Percentiles rank a stretch among this genome's conserved stretches.
Conservation (phyloP, 2,113 vertebrate genomes). For the Gymnarchus niloticus region DNA sequence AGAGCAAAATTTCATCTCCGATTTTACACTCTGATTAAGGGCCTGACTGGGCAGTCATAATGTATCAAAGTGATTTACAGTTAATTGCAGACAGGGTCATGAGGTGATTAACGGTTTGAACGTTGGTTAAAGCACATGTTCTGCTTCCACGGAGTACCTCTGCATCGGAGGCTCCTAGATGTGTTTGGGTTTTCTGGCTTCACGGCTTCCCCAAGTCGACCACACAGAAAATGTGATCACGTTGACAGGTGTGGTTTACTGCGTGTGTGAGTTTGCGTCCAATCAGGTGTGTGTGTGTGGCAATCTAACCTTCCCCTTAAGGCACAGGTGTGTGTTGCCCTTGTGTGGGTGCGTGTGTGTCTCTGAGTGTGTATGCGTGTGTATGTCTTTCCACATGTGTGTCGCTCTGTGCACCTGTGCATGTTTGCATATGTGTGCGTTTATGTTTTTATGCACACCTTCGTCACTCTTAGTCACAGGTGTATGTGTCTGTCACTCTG, state of each 20-base stretch:
- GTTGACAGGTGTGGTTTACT: background rate
- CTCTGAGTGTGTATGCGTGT: background rate
- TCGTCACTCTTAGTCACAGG: background rate
- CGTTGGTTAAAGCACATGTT: background rate
- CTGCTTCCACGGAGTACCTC: background rate
- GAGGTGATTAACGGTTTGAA: conserved; percentile 16
- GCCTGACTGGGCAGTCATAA: conserved; percentile 4
- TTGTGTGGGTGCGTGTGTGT: background rate
- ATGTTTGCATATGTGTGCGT: background rate
- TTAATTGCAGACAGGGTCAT: background rate
- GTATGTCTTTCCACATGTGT: background rate
- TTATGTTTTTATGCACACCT: background rate
- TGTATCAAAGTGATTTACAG: conserved; percentile 9
- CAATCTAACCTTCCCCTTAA: too few species aligned
- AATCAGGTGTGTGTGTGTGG: background rate
- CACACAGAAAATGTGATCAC: background rate
- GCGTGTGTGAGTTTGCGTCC: background rate
- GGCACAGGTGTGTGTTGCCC: background rate
- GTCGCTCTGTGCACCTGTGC: background rate
- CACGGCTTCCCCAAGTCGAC: background rate
- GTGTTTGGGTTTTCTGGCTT: background rate
- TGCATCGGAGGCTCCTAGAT: background rate
- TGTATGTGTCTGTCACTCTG: background rate
- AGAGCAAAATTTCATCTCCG: background rate
- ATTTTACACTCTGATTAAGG: conserved; percentile 14